Percentiles rank a stretch among this genome's conserved stretches.
These are phyloP conservation scores for Oryzias celebensis DNA, from an alignment of 2,113 vertebrate species.

Conservation along the genomic window DNA sequence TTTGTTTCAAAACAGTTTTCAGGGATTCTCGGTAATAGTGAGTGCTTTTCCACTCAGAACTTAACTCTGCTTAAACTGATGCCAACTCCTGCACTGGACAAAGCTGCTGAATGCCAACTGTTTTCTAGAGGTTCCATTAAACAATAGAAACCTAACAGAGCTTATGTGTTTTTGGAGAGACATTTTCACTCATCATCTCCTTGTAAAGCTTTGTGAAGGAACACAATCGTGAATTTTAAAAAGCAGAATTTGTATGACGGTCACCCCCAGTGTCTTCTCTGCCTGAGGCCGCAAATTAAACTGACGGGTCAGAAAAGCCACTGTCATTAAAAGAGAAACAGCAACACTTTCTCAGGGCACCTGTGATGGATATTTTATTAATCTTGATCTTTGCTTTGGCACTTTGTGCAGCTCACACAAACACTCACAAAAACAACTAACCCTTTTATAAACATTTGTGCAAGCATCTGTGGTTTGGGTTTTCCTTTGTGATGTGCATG, in stretches of 20 bases:
- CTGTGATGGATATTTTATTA: conserved; percentile 46
- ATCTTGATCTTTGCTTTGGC: conserved; percentile 28
- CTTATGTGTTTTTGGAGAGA: background rate
- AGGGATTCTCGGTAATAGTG: no score
- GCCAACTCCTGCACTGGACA: background rate
- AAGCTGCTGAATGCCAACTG: background rate
- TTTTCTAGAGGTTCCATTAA: conserved; percentile 1
- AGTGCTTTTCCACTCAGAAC: no score
- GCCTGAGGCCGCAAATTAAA: conserved; percentile 34
- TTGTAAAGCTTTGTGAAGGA: conserved; percentile 34
- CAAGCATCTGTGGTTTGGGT: conserved; percentile 17
- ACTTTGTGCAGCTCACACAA: background rate
- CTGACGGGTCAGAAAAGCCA: conserved; percentile 30
- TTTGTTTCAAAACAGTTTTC: no score
- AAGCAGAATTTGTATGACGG: conserved; percentile 22
- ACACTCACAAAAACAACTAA: background rate
- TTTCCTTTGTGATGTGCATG: conserved; percentile 34
- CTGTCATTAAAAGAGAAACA: conserved; percentile 29
- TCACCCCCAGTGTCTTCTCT: conserved; percentile 22
- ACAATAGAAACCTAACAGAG: background rate
- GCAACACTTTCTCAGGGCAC: conserved; percentile 24
- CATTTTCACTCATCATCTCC: conserved; percentile 1
- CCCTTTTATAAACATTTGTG: conserved; percentile 8
- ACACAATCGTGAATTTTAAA: conserved; percentile 30
- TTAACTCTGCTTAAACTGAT: background rate